Evolutionary conservation across 2,888 invertebrate species (phyloP), one percentile per base, ranked within the genome.

Genomic region (Nipponacmea schrenckii): DNA sequence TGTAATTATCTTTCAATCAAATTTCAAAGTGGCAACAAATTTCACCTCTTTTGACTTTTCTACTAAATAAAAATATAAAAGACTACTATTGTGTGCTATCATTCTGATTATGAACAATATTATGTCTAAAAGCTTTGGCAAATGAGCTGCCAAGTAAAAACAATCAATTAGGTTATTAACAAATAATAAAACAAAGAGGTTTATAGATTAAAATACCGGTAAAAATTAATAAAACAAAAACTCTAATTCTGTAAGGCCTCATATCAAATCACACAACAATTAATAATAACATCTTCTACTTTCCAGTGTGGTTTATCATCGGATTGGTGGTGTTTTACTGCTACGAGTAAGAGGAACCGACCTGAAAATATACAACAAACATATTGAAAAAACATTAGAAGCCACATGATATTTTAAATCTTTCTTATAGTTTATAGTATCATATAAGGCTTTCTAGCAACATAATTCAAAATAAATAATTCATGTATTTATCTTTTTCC

Each of bases 271-370:
- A 39, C 39, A 39, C 10, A 10, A 39, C 39, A 20, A 24, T 56
- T 24, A 20, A 56, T 56, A 10, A 39, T 39, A 39, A 39, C 24
- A 24, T 56, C 24, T 56, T 24, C 56, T 24, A 24, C 24, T 56
- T 12, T 24, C 24, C 56, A 56, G 56, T 20, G 62, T 45, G 62
- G 31, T 68, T 39, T 39, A 48, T 82, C 80, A 84, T 80, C 83
- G 82, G 62, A 84, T 80, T 70, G 82, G 62, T 63, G 82, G 78
- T 67, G 80, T 77, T 74, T 84, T 84, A 81, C 80, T 78, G 81
- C 81, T 82, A 77, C 82, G 83, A 80, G 83, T 82, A 80, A 78
- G 83, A 77, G 82, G 81, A 76, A 79, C 81, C 78, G 83, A 82
- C 76, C 83, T 83, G 81, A 44, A 81, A 79, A 65, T 67, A 73